Evolutionary conservation across 1,140 invertebrate genomes (phyloP), one percentile per base, ranked within the genome.

Genomic region (Diuraphis noxia): DNA sequence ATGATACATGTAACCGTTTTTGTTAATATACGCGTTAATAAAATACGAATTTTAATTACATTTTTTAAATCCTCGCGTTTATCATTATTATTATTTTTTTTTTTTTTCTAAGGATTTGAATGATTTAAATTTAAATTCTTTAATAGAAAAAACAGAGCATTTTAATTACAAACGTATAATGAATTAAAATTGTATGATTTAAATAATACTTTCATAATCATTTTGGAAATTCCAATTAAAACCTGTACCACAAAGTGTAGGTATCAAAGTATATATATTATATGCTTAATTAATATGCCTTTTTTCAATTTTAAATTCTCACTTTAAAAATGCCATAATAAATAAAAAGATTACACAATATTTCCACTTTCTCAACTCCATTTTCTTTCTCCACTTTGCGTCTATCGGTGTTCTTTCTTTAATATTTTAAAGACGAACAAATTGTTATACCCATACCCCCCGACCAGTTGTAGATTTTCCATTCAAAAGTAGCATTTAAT

Each of bases 171-270:
- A 84, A 40, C 30, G 13, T 43, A 84, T 84, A 84, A 84, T 84
- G 6, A 21, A 84, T 84, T 84, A 84, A 84, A 84, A 84, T 46
- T 84, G 40, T 46, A 84, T 43, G n/a, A 84, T 84, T 84, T 84
- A 46, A 84, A 84, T 84, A 34, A 84, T 30, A n/a, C 82, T 84
- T n/a, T 17, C 82, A n/a, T 84, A 46, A 84, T 84, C 6, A 84
- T 84, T 84, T 36, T 82, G 13, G 25, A 82, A 82, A 4, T 82
- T 82, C 30, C 25, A 82, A 82, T 82, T 82, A 82, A 82, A 82
- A 82, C 38, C 25, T 72, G 13, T 5, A 19, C 13, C n/a, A 41
- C 25, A 5, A 82, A 82, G 36, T 82, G 36, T 30, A 82, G 36
- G 9, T 82, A 41, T 30, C 38, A 38, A 30, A 10, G 0, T 82